Evolutionary conservation across 2,113 vertebrate species (phyloP).

Genomic region (Elaphurus davidianus): DNA sequence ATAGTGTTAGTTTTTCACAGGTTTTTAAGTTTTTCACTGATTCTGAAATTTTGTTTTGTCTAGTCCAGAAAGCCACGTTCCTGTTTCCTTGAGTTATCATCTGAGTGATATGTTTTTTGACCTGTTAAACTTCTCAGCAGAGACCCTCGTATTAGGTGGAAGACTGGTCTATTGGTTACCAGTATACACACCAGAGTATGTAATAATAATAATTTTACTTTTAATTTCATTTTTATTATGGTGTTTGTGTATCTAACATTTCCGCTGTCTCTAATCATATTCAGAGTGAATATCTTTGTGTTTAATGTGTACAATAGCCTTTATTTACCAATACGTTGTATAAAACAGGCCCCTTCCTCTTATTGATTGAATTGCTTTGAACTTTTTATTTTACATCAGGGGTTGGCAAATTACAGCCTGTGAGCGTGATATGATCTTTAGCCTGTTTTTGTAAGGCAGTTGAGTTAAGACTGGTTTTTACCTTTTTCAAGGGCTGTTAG

Average conservation of each 20-base stretch:
- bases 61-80: constrained; percentile 90
- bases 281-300: not conserved
- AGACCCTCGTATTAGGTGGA: constrained; percentile 91
- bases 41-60: constrained; percentile 62
- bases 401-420: not conserved
- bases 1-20: not conserved
- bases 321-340: not conserved
- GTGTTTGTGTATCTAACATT: not conserved
- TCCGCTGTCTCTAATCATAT: not conserved
- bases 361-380: not conserved
- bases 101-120: constrained; percentile 98
- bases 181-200: constrained; percentile 95
- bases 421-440: not conserved
- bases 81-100: constrained; percentile 92
- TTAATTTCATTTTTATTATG: constrained; percentile 33
- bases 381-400: not conserved
- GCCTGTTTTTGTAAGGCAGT: not conserved
- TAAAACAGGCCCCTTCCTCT: not conserved
- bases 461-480: not conserved
- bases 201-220: constrained; percentile 65
- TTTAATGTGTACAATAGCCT: not conserved
- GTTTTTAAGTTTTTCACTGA: not conserved
- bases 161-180: constrained; percentile 98
- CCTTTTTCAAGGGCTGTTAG: not conserved
- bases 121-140: constrained; percentile 93